Conservation (phyloP, 2,113 vertebrate genomes). For the Noturus placidus region DNA sequence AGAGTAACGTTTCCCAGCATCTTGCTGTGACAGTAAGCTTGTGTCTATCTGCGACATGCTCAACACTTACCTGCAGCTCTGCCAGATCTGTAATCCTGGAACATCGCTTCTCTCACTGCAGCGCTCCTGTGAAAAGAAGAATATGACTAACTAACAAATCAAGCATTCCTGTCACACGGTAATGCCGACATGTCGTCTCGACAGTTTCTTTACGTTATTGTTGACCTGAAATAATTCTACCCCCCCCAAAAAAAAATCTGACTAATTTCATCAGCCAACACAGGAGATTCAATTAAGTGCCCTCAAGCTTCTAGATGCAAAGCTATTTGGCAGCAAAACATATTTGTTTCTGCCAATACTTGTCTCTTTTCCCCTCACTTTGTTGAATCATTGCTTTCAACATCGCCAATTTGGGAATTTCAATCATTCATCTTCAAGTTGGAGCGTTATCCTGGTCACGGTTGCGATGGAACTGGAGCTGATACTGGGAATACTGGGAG, state of each 20-base stretch:
- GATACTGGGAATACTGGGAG: not conserved
- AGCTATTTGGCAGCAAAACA: not conserved
- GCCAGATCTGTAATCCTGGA: conserved; percentile 69
- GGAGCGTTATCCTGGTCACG: not conserved
- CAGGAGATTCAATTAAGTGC: not conserved
- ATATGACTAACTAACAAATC: not conserved
- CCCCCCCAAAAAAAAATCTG: not conserved
- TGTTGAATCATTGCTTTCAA: not conserved
- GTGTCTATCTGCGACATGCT: conserved; percentile 7
- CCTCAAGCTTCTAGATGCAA: conserved; percentile 1
- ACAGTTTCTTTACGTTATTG: not conserved
- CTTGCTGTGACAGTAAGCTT: conserved; percentile 33
- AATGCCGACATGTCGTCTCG: not conserved
- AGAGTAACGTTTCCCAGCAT: conserved; percentile 58
- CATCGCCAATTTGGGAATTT: not conserved
- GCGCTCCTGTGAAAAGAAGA: conserved; percentile 45
- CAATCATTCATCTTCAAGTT: not conserved
- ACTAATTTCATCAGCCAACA: not conserved
- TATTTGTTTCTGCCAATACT: not conserved
- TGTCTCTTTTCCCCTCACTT: not conserved
- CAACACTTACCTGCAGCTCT: conserved; percentile 68
- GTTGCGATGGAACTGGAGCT: not conserved
- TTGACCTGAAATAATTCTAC: not conserved
- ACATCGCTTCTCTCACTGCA: conserved; percentile 59
- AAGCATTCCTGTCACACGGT: not conserved